Evolutionary conservation across 1,140 invertebrate species (phyloP), one percentile per base, ranked within the genome.

Genomic region (Daktulosphaira vitifoliae): DNA sequence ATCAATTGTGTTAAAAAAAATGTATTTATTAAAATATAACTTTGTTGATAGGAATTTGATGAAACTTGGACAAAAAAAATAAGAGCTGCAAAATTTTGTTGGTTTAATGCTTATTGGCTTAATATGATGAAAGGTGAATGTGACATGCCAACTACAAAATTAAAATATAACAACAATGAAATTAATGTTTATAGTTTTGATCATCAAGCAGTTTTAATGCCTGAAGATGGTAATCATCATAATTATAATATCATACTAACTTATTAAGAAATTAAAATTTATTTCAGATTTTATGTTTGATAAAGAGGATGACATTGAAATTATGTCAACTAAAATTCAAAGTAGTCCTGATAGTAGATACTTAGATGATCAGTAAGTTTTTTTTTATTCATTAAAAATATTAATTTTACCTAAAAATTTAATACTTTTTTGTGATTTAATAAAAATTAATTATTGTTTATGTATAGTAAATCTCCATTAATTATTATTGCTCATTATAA

Each of bases 101-200:
- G 90, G 74, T 92, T 98, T 75, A 99, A 99, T 77, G 88, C 90
- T 1, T 92, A 98, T 73, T 99, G 96, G 96, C 76, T 99, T 50
- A 92, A 94, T 71, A 96, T 98, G 86, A 90, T 98, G 25, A 88
- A 90, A 72, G 80, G 78, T 54, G 76, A 81, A 65, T 76, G 79
- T 23, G 74, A 77, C 2, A 80, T 81, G 66, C 71, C 74, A 13
- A 79, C 78, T 0, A 76, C 78, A 66, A 76, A 80, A 68, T 70
- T 78, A 44, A 75, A 78, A 44, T 81, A 81, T 68, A 82, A 84
- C 16, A 67, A 20, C 29, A 80, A 82, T 48, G 83, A 83, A 71
- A 73, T 87, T 44, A 84, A 85, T 42, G 82, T 84, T 1, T 88
- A 86, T 74, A 84, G 87, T 71, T 82, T 87, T 72, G 78, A 88